Evolutionary conservation across 2,797 vertebrate species (phyloP).

Genomic region (Epinephelus awoara): DNA sequence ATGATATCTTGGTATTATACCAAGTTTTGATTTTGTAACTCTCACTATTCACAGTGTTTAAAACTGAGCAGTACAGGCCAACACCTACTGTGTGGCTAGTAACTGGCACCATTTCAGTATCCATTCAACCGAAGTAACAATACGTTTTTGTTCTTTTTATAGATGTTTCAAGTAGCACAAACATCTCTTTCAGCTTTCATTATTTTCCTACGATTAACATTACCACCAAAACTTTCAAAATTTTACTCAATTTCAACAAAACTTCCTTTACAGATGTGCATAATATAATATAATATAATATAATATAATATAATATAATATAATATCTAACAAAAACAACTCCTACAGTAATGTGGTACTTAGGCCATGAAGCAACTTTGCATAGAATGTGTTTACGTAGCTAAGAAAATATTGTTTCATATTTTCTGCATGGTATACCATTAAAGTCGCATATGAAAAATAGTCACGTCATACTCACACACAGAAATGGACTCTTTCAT

Average conservation of each 20-base stretch:
- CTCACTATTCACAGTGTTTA: conserved; percentile 86
- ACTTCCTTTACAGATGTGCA: conserved; percentile 36
- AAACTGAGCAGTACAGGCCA: conserved; percentile 75
- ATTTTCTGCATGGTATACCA: conserved; percentile 68
- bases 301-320: conserved; percentile 67
- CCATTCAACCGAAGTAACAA: background rate
- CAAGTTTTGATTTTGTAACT: conserved; percentile 60
- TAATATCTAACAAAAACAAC: conserved; percentile 35
- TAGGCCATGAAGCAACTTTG: conserved; percentile 76
- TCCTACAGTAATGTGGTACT: conserved; percentile 64
- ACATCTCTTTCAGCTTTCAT: conserved; percentile 43
- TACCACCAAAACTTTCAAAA: conserved; percentile 38
- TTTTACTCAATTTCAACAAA: conserved; percentile 40
- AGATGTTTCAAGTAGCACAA: conserved; percentile 50
- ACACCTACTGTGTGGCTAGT: conserved; percentile 60
- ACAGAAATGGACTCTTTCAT: conserved; percentile 41
- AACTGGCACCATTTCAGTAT: conserved; percentile 71
- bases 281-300: conserved; percentile 60
- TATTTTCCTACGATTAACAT: conserved; percentile 43
- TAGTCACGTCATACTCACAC: conserved; percentile 59
- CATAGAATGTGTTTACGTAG: conserved; percentile 83
- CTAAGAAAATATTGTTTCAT: conserved; percentile 76
- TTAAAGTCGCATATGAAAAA: conserved; percentile 71
- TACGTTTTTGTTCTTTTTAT: conserved; percentile 17
- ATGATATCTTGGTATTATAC: conserved; percentile 62